Evolutionary conservation across 2,113 vertebrate genomes (phyloP).

Genomic region (Rutilus rutilus): DNA sequence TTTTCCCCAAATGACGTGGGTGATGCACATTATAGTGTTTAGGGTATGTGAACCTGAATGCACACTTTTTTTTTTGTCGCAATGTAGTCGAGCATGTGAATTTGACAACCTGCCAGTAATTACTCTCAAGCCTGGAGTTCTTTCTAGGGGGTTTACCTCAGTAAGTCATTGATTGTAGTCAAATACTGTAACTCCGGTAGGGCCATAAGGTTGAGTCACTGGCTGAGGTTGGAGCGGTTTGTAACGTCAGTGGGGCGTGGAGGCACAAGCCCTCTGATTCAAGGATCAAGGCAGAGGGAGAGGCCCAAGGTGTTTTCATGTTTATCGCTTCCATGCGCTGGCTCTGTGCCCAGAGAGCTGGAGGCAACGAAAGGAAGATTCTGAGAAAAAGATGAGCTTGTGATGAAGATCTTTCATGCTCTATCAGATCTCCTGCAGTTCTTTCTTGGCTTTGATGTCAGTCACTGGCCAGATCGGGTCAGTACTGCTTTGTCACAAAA

Average conservation of each 20-base stretch:
- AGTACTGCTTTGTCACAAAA: too few species aligned
- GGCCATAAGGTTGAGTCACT: background rate
- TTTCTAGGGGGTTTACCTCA: constrained; percentile 18
- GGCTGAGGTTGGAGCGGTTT: constrained; percentile 8
- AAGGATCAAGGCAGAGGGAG: constrained; percentile 33
- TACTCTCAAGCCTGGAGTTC: constrained; percentile 12
- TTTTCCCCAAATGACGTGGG: constrained; percentile 42
- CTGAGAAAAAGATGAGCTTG: constrained; percentile 35
- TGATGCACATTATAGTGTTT: constrained; percentile 22
- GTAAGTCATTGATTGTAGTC: constrained; percentile 18
- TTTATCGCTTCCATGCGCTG: constrained; percentile 40
- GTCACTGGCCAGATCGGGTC: background rate
- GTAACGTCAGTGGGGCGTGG: constrained; percentile 51
- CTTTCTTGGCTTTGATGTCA: background rate
- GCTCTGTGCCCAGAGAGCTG: constrained; percentile 33
- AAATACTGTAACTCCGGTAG: constrained; percentile 5
- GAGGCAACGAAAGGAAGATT: constrained; percentile 48
- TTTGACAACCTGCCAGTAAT: constrained; percentile 36
- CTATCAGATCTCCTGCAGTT: background rate
- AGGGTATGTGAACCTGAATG: constrained; percentile 46
- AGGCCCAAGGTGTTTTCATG: constrained; percentile 51
- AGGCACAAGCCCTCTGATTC: constrained; percentile 36
- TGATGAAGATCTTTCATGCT: constrained; percentile 16
- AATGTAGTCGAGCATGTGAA: background rate
- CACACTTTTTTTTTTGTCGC: constrained; percentile 19